Evolutionary conservation across 2,113 vertebrate species (phyloP), one percentile per base, ranked within the genome.

Genomic region (Scatophagus argus): DNA sequence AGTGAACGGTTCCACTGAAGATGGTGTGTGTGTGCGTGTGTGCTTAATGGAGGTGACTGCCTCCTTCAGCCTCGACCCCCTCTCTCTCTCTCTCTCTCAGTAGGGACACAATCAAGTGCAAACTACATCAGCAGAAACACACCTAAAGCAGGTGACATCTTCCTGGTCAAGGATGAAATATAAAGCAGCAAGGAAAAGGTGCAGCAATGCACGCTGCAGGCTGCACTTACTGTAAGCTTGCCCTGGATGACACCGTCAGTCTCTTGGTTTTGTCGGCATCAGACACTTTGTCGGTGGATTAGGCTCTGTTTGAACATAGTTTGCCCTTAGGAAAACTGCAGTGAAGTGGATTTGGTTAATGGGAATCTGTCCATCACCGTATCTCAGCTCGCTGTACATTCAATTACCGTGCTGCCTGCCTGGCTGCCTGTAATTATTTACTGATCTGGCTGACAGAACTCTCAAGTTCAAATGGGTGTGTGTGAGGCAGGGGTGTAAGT

Each of bases 361-460:
- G 86, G 86, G 84, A 90, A 87, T 85, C 84, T 88, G 88, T 88
- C 90, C 32, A 64, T 92, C 91, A 90, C 69, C 82, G 59, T 84
- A 91, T 90, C 83, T 91, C 83, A 84, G 70, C 81, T 74, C n/a
- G 36, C 78, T 85, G 65, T 87, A 85, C 86, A 79, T 91, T 88
- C 85, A 90, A 83, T 93, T 92, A 93, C 84, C 4, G 38, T 69
- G 31, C 67, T 78, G 82, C 43, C 84, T 87, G 79, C 80, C 67
- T 85, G 61, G 34, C 77, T 77, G 88, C 69, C 66, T 83, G 84
- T 86, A 89, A 90, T 93, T 93, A 93, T 91, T 93, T 93, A 85
- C 88, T 82, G 88, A 93, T 87, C 72, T 73, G 76, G 73, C 55
- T 62, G 65, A 87, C 79, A 51, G 51, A 84, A 74, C 81, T 86